Evolutionary conservation across 2,888 invertebrate genomes (phyloP).

Genomic region (Chalcis sispes): DNA sequence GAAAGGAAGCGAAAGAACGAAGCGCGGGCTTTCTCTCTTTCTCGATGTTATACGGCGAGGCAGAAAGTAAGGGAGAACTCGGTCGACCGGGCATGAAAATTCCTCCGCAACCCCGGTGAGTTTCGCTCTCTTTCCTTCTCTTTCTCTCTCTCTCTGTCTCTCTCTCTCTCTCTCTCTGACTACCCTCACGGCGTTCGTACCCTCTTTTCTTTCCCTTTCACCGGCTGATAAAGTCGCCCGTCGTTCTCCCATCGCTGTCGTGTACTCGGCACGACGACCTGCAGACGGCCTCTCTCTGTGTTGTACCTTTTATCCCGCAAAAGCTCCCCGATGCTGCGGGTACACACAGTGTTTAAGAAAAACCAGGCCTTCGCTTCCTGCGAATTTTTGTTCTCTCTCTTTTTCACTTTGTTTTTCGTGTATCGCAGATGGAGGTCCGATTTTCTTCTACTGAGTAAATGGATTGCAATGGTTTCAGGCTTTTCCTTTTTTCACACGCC

Average conservation of each 20-base stretch:
- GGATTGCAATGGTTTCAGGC: conserved; percentile 6
- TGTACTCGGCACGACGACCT: conserved; percentile 11
- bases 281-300: no score
- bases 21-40: no score
- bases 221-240: conserved; percentile 40
- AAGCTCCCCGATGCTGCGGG: conserved; percentile 7
- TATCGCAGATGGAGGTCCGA: not conserved
- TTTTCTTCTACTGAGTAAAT: conserved; percentile 9
- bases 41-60: no score
- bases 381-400: no score
- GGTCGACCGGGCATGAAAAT: conserved; percentile 68
- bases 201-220: conserved; percentile 13
- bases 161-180: no score
- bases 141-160: no score
- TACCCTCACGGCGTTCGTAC: no score
- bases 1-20: conserved; percentile 25
- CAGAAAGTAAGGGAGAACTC: conserved; percentile 54
- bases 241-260: no score
- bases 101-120: no score
- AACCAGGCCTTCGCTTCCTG: no score
- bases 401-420: conserved; percentile 7
- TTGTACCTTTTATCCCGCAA: not conserved
- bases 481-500: not conserved
- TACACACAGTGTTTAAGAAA: no score
- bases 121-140: no score